A percentile compares a stretch with the other conserved stretches of the same genome.
These are phyloP conservation scores for Nomada ferruginata DNA, from an alignment of 2,888 invertebrate genomes.

Conservation along the genomic window DNA sequence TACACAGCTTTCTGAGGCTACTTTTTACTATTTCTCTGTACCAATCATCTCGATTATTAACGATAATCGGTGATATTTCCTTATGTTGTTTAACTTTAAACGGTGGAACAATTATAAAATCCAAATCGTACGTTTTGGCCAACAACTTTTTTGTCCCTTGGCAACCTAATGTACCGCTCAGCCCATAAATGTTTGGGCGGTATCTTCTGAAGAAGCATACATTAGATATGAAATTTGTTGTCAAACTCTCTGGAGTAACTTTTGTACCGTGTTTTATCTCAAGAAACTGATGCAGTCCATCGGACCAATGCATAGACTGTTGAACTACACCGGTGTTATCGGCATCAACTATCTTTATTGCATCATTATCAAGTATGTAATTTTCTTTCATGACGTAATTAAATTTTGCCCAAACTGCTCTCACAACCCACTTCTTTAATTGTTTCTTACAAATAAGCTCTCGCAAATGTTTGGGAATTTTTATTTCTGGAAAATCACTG, in stretches of 20 bases:
- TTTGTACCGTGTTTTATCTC: background rate
- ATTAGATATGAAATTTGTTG: constrained; percentile 1
- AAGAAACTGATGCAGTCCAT: background rate
- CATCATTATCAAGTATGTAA: background rate
- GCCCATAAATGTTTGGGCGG: background rate
- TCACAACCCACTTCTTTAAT: background rate
- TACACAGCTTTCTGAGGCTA: background rate
- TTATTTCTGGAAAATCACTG: background rate
- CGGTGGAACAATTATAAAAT: background rate
- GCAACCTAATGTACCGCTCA: background rate
- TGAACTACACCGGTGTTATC: background rate
- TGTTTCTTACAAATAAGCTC: background rate
- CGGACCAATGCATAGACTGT: background rate
- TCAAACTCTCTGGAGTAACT: background rate
- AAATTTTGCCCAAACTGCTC: constrained; percentile 1
- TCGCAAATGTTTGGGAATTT: too few species aligned
- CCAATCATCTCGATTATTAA: constrained; percentile 1
- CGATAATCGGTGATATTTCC: background rate
- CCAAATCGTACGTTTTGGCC: background rate
- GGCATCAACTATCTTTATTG: background rate
- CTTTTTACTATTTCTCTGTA: constrained; percentile 4
- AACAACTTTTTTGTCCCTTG: background rate
- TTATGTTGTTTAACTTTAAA: background rate
- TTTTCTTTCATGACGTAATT: background rate
- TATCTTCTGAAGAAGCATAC: constrained; percentile 1